Evolutionary conservation across 1,140 invertebrate species (phyloP).

Genomic region (Eubasilissa regina): DNA sequence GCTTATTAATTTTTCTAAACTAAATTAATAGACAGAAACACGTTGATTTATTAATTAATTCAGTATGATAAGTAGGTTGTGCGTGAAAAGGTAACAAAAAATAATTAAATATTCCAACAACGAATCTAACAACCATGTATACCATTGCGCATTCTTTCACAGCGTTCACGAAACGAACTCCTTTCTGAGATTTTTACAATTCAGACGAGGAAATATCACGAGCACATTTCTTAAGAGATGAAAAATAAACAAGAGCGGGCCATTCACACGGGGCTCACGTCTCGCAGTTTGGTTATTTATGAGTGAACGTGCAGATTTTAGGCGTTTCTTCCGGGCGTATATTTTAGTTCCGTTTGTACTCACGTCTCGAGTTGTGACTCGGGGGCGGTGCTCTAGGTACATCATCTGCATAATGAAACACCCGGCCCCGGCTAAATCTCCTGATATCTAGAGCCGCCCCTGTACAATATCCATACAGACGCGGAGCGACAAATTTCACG

Average conservation of each 20-base stretch:
- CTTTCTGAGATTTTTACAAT: slow-evolving; percentile 42
- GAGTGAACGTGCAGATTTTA: slow-evolving; percentile 60
- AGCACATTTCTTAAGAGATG: slow-evolving; percentile 43
- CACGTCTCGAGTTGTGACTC: slow-evolving; percentile 48
- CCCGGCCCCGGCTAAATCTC: slow-evolving; percentile 41
- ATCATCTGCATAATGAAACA: slow-evolving; percentile 60
- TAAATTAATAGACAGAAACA: no score
- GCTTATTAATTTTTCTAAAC: no score
- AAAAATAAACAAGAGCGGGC: slow-evolving; percentile 47
- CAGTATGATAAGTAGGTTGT: no score
- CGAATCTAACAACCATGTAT: not conserved
- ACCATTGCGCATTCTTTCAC: slow-evolving; percentile 4
- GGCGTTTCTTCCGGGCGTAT: slow-evolving; percentile 57
- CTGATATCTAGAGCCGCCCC: slow-evolving; percentile 47
- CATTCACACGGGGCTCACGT: slow-evolving; percentile 48
- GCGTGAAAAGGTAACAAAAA: not conserved
- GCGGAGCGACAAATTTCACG: slow-evolving; percentile 13
- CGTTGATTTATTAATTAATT: no score
- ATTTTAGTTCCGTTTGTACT: slow-evolving; percentile 56
- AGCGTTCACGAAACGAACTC: slow-evolving; percentile 34
- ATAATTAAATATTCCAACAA: slow-evolving; percentile 13
- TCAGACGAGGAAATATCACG: slow-evolving; percentile 40
- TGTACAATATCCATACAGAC: slow-evolving; percentile 39
- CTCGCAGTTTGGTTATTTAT: slow-evolving; percentile 58
- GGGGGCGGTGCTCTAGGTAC: slow-evolving; percentile 49